These are phyloP conservation scores for Myrmecobius fasciatus DNA, from an alignment of 2,113 vertebrate genomes.

Conservation along the genomic window DNA sequence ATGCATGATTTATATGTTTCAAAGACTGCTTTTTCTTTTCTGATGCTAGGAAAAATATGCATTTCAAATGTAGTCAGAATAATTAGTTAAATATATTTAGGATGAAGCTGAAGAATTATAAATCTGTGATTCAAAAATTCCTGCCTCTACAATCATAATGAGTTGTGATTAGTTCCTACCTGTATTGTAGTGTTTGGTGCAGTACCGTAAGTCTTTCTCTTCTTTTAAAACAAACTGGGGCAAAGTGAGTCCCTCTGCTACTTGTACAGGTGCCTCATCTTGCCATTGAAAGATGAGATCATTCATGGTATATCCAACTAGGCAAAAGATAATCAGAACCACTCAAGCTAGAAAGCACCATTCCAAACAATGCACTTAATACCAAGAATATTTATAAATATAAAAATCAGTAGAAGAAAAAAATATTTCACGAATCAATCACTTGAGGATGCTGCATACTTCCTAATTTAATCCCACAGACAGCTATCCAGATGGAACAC, in stretches of 20 bases:
- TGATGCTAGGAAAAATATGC: neutral
- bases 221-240: slow-evolving; percentile 98
- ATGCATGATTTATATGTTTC: neutral
- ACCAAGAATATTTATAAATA: neutral
- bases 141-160: neutral
- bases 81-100: neutral
- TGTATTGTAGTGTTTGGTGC: slow-evolving; percentile 98
- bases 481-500: neutral
- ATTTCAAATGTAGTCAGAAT: neutral
- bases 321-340: slow-evolving; percentile 62
- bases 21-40: neutral
- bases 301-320: slow-evolving; percentile 99
- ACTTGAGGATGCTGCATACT: neutral
- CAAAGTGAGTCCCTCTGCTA: slow-evolving; percentile 96
- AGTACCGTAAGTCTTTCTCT: slow-evolving; percentile 95
- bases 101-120: slow-evolving; percentile 7
- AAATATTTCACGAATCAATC: neutral
- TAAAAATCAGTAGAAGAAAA: neutral
- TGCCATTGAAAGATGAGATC: slow-evolving; percentile 99
- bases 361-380: slow-evolving; percentile 34
- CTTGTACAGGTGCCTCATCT: slow-evolving; percentile 95
- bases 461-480: neutral
- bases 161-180: slow-evolving; percentile 81
- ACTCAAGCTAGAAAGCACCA: neutral
- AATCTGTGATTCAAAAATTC: neutral